These are phyloP conservation scores for Plotosus lineatus DNA, from an alignment of 2,113 vertebrate genomes.

Conservation along the genomic window DNA sequence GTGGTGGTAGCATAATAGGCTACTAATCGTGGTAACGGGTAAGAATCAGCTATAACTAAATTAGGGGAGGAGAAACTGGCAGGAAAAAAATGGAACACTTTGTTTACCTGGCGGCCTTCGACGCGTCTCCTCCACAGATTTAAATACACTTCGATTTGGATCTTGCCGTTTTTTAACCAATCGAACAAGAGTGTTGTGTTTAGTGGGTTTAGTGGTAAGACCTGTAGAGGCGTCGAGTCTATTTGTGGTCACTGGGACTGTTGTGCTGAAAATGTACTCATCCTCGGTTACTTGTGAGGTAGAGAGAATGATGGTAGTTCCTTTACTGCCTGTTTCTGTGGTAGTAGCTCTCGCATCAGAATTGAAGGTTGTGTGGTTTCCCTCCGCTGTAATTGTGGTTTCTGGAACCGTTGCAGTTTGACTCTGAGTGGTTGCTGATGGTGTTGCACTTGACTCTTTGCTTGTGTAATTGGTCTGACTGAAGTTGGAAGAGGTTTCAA, in stretches of 20 bases:
- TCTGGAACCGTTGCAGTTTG: constrained; percentile 14
- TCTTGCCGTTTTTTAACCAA: constrained; percentile 18
- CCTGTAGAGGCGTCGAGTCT: constrained; percentile 28
- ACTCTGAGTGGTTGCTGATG: background rate
- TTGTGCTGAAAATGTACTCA: background rate
- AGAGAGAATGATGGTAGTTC: background rate
- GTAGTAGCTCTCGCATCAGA: background rate
- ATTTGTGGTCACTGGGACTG: background rate
- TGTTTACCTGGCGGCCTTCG: constrained; percentile 60
- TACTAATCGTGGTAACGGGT: no score
- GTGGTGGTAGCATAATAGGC: no score
- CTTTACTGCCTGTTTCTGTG: background rate
- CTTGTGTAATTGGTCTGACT: background rate
- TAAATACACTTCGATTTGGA: constrained; percentile 42
- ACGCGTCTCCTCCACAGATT: constrained; percentile 36
- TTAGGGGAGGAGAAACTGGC: no score
- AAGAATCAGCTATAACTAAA: no score
- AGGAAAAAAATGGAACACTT: background rate
- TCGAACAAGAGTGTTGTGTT: constrained; percentile 58
- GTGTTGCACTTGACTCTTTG: constrained; percentile 32
- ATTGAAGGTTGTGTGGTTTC: constrained; percentile 18
- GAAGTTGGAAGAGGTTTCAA: background rate
- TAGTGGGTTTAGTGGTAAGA: constrained; percentile 29
- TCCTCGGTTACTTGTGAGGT: constrained; percentile 7
- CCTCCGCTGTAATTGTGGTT: constrained; percentile 20